Percentiles rank a stretch among this genome's conserved stretches.
phyloP scores from a whole-genome alignment of 2,797 vertebrate species.

The Myoxocephalus aenaeus region DNA sequence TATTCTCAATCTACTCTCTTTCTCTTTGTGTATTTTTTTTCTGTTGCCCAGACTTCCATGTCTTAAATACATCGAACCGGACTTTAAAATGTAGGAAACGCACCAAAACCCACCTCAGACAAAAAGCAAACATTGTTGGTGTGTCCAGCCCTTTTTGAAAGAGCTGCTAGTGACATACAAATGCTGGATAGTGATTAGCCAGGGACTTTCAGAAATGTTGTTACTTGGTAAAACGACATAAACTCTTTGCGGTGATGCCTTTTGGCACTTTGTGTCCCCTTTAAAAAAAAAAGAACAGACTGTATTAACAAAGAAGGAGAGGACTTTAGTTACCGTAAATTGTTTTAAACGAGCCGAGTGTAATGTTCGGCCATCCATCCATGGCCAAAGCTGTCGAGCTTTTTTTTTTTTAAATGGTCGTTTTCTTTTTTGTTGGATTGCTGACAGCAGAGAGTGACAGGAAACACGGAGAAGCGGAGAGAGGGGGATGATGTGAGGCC shows the following conservation, averaged over 20 bases:
- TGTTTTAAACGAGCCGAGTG: conserved; percentile 25
- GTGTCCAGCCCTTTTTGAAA: neutral
- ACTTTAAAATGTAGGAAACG: conserved; percentile 27
- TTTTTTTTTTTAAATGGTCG: neutral
- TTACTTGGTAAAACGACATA: neutral
- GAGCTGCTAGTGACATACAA: neutral
- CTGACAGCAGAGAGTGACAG: conserved; percentile 26
- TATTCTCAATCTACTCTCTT: neutral
- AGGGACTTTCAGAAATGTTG: neutral
- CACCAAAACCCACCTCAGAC: no score
- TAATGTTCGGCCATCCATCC: conserved; percentile 28
- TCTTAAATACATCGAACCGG: conserved; percentile 7
- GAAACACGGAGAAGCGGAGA: conserved; percentile 11
- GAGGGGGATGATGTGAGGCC: conserved; percentile 7
- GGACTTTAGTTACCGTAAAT: conserved; percentile 2
- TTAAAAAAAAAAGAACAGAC: neutral
- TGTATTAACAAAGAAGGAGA: conserved; percentile 1
- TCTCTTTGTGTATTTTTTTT: conserved; percentile 10
- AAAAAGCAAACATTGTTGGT: conserved; percentile 1
- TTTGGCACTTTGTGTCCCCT: neutral
- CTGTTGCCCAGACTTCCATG: neutral
- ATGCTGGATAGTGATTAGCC: neutral
- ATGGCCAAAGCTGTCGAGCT: conserved; percentile 15
- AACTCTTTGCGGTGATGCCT: neutral
- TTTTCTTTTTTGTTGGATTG: conserved; percentile 25